phyloP scores from a whole-genome alignment of 2,888 invertebrate genomes.

The Macroteleia sp. region DNA sequence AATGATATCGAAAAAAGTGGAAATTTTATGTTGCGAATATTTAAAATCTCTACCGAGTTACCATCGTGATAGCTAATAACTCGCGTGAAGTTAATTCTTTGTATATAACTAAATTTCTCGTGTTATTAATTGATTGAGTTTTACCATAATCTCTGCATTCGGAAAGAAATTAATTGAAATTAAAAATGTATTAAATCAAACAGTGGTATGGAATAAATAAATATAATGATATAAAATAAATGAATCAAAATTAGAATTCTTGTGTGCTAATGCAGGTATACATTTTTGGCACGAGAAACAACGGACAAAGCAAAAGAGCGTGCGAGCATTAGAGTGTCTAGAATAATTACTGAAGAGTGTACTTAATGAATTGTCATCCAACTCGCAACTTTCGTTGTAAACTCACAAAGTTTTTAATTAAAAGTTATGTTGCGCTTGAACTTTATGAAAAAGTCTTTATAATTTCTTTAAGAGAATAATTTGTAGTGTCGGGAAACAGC shows the following conservation, averaged over 20 bases:
- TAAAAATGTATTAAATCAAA: too few species aligned
- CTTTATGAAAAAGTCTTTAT: slow-evolving; percentile 56
- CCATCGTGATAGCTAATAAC: slow-evolving; percentile 17
- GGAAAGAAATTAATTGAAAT: too few species aligned
- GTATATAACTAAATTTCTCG: too few species aligned
- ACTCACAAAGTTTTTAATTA: slow-evolving; percentile 60
- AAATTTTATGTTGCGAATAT: slow-evolving; percentile 9
- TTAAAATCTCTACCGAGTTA: slow-evolving; percentile 5
- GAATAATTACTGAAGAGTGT: slow-evolving; percentile 53
- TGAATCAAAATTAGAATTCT: too few species aligned
- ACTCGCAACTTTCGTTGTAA: slow-evolving; percentile 46
- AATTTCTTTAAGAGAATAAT: slow-evolving; percentile 58
- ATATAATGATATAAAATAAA: too few species aligned
- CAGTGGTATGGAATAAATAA: too few species aligned
- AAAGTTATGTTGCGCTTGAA: slow-evolving; percentile 52
- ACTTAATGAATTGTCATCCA: slow-evolving; percentile 58
- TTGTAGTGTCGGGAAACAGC: slow-evolving; percentile 47
- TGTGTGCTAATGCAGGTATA: too few species aligned
- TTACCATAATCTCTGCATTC: too few species aligned
- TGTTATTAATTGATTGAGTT: too few species aligned
- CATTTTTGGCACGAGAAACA: too few species aligned
- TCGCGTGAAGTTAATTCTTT: slow-evolving; percentile 16
- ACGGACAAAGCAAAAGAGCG: too few species aligned
- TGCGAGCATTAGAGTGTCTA: slow-evolving; percentile 36
- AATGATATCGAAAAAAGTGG: slow-evolving; percentile 18